A percentile compares a stretch with the other conserved stretches of the same genome.
Conservation (phyloP, 2,113 vertebrate species). For the Eupsittula cactorum region DNA sequence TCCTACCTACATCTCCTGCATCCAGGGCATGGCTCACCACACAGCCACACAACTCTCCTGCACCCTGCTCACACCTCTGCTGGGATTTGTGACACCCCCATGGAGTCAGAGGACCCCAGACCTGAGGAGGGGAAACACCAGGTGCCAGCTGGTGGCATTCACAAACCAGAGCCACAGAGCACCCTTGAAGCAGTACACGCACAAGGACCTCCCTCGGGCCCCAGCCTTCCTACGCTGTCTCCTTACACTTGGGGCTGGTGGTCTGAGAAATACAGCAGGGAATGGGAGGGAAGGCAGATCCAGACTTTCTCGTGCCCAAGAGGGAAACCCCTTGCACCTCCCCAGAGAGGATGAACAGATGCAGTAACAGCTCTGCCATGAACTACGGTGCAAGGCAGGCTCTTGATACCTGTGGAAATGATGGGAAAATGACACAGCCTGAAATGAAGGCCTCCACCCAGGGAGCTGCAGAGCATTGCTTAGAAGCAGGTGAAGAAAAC, state of each 20-base stretch:
- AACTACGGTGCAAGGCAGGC: neutral
- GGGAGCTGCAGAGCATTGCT: neutral
- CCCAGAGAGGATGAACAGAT: neutral
- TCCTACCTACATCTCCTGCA: neutral
- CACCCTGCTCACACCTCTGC: neutral
- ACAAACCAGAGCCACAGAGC: neutral
- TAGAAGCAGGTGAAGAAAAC: neutral
- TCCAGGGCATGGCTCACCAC: neutral
- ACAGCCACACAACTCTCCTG: neutral
- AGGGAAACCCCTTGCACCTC: neutral
- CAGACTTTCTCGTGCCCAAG: neutral
- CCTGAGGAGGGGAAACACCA: neutral
- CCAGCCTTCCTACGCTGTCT: rapidly evolving
- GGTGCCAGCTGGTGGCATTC: neutral
- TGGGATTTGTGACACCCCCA: neutral
- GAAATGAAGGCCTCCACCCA: rapidly evolving
- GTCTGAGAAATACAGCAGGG: neutral
- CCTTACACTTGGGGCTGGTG: neutral
- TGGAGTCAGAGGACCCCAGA: neutral
- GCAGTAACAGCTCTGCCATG: neutral
- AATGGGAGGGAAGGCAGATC: neutral
- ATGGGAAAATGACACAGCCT: rapidly evolving
- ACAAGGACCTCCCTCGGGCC: too few relatives aligned
- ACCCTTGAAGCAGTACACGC: rapidly evolving
- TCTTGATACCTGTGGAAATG: neutral